These are phyloP conservation scores for Hipposideros larvatus DNA, from an alignment of 2,797 vertebrate genomes.

Conservation along the genomic window DNA sequence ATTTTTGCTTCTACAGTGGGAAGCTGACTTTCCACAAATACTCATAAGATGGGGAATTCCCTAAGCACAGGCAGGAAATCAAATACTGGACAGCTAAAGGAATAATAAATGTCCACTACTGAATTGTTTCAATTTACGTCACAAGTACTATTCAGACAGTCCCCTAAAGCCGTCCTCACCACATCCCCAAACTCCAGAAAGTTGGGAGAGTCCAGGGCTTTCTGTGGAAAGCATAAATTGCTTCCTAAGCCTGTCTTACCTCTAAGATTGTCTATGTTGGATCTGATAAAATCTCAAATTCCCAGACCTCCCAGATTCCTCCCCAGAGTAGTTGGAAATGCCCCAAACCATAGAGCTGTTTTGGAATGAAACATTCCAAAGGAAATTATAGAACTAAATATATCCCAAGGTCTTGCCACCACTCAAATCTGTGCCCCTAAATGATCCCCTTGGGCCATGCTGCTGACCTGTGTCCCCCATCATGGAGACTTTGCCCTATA, in stretches of 20 bases:
- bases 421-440: neutral
- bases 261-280: neutral
- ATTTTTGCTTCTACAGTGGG: neutral
- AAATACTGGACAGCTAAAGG: neutral
- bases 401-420: neutral
- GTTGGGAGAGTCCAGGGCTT: neutral
- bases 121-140: neutral
- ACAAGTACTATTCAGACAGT: neutral
- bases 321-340: neutral
- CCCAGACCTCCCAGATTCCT: neutral
- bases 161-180: neutral
- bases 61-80: neutral
- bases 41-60: neutral
- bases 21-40: neutral
- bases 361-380: neutral
- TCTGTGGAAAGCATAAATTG: neutral
- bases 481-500: neutral
- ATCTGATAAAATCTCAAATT: constrained; percentile 27
- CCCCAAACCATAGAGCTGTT: neutral
- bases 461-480: neutral
- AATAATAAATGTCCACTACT: neutral
- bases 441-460: neutral
- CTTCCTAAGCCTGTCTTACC: neutral
- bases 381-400: neutral
- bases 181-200: neutral